phyloP scores from a whole-genome alignment of 2,888 invertebrate genomes.

The Patella ulyssiponensis region DNA sequence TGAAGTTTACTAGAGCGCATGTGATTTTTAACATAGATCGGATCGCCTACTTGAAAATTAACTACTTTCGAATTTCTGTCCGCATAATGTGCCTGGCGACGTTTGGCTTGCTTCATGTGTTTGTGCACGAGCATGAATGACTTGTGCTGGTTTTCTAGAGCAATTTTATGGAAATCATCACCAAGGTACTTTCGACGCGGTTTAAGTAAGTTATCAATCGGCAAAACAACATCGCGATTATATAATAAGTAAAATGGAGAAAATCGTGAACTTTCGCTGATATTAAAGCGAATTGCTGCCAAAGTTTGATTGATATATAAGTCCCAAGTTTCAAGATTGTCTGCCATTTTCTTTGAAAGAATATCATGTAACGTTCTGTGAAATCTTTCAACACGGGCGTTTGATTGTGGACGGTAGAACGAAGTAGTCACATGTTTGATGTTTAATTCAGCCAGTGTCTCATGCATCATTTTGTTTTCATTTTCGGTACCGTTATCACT shows the following conservation, averaged over 20 bases:
- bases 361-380: constrained; percentile 3
- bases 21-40: not conserved
- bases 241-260: too few relatives aligned
- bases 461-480: too few relatives aligned
- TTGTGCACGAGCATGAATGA: not conserved
- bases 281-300: too few relatives aligned
- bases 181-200: too few relatives aligned
- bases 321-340: too few relatives aligned
- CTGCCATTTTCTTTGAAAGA: not conserved
- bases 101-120: not conserved
- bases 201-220: too few relatives aligned
- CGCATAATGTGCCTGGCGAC: not conserved
- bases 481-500: too few relatives aligned
- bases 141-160: not conserved
- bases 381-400: not conserved
- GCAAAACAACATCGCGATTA: too few relatives aligned
- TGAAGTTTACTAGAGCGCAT: not conserved
- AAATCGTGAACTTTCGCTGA: too few relatives aligned
- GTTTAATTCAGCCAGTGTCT: constrained; percentile 1
- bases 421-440: not conserved
- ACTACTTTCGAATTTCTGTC: not conserved
- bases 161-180: too few relatives aligned
- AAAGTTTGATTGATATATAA: too few relatives aligned
- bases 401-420: not conserved
- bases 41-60: constrained; percentile 8